Conservation (phyloP, 2,888 invertebrate genomes). For the Sepiola atlantica region DNA sequence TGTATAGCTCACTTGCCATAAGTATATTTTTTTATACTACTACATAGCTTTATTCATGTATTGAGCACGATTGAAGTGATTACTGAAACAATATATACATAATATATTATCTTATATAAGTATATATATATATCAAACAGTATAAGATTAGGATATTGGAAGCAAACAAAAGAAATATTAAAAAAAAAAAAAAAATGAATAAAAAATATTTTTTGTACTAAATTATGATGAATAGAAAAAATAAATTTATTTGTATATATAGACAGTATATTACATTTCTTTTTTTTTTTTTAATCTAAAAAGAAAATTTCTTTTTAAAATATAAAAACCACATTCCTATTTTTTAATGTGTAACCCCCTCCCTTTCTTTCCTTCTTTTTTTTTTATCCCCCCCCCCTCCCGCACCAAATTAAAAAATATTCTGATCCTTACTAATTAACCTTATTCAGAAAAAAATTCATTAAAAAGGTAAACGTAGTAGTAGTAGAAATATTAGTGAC, state of each 20-base stretch:
- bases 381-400: no score
- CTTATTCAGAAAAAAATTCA: neutral
- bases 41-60: no score
- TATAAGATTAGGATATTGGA: neutral
- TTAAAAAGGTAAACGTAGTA: neutral
- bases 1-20: no score
- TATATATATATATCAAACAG: neutral
- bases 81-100: no score
- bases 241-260: constrained; percentile 23
- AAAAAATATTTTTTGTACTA: neutral
- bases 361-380: neutral
- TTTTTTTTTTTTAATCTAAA: neutral
- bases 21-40: no score
- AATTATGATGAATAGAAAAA: neutral
- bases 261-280: constrained; percentile 18
- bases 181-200: neutral
- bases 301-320: constrained; percentile 21
- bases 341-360: neutral
- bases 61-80: no score
- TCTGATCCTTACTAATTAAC: neutral
- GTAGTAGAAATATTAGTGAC: neutral
- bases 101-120: neutral
- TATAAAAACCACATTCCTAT: constrained; percentile 6
- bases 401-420: neutral
- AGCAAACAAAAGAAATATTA: neutral